These are phyloP conservation scores for Uria aalge DNA, from an alignment of 2,113 vertebrate species.

Conservation along the genomic window DNA sequence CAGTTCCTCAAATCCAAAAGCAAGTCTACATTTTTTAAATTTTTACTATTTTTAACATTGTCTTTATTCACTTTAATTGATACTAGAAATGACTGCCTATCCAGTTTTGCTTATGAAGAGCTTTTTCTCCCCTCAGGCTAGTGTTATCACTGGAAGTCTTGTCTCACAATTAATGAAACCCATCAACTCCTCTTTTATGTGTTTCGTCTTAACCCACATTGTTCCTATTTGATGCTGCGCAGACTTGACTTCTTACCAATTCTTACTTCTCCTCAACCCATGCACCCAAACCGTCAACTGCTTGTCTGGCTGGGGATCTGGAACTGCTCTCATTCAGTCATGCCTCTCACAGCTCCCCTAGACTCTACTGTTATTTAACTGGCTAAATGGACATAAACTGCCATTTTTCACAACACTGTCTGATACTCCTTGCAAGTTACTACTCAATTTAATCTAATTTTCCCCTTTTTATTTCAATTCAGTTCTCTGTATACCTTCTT, in stretches of 20 bases:
- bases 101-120: not conserved
- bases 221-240: not conserved
- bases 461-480: not conserved
- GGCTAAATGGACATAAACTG: not conserved
- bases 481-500: not conserved
- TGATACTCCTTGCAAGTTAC: not conserved
- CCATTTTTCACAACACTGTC: not conserved
- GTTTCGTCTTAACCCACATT: not conserved
- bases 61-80: not conserved
- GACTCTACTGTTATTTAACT: not conserved
- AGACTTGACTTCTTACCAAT: not conserved
- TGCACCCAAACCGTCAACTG: not conserved
- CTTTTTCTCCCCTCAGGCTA: slow-evolving; percentile 27
- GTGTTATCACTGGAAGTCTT: slow-evolving; percentile 15
- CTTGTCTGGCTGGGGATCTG: not conserved
- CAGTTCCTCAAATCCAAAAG: not conserved
- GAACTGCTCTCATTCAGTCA: not conserved
- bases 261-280: not conserved
- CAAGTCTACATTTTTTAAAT: not conserved
- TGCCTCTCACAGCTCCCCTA: not conserved
- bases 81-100: not conserved
- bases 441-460: not conserved
- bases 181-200: not conserved
- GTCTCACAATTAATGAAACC: slow-evolving; percentile 40
- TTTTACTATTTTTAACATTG: slow-evolving; percentile 5